Percentiles rank a stretch among this genome's conserved stretches.
Conservation (phyloP, 2,888 invertebrate species). For the Pardosa pseudoannulata region DNA sequence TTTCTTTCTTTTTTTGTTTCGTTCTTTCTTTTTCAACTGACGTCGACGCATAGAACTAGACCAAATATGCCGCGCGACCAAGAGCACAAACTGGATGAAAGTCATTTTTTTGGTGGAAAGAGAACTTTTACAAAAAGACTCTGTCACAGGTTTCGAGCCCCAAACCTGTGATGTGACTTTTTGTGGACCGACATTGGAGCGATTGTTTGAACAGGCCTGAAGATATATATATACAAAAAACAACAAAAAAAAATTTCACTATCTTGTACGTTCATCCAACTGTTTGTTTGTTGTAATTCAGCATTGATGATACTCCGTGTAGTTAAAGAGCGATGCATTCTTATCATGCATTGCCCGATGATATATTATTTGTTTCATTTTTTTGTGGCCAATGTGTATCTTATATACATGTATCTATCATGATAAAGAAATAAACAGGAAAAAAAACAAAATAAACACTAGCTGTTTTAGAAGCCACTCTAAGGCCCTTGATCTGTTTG, state of each 20-base stretch:
- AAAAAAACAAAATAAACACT: conserved; percentile 50
- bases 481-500: conserved; percentile 8
- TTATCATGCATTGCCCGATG: conserved; percentile 45
- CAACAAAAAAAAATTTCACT: conserved; percentile 30
- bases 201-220: conserved; percentile 5
- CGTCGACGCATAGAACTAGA: neutral
- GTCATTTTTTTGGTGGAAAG: too few relatives aligned
- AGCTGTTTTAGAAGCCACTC: conserved; percentile 47
- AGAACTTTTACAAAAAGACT: conserved; percentile 66
- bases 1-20: too few relatives aligned
- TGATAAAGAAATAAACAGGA: conserved; percentile 10
- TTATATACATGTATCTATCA: conserved; percentile 64
- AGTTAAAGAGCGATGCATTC: conserved; percentile 43
- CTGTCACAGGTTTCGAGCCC: conserved; percentile 70
- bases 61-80: neutral
- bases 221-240: neutral
- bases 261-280: conserved; percentile 60
- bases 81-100: conserved; percentile 26
- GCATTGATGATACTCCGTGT: conserved; percentile 20
- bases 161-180: conserved; percentile 71
- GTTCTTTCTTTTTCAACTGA: too few relatives aligned
- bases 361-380: conserved; percentile 54
- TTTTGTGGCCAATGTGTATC: conserved; percentile 63
- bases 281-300: conserved; percentile 57
- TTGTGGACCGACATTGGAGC: conserved; percentile 52